Evolutionary conservation across 2,888 invertebrate species (phyloP).

Genomic region (Volucella inflata): DNA sequence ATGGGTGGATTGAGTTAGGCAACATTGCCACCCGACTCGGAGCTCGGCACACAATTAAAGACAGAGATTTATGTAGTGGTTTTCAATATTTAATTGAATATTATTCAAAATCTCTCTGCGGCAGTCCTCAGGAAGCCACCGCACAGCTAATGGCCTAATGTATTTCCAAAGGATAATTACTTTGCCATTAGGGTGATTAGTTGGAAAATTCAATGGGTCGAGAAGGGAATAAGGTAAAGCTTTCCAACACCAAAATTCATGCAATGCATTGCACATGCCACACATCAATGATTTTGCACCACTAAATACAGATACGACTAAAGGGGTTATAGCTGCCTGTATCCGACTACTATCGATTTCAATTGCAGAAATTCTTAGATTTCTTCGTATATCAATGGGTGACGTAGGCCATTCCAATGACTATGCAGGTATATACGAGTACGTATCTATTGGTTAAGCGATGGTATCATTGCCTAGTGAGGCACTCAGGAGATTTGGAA

Average conservation of each 20-base stretch:
- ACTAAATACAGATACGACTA: neutral
- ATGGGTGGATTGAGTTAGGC: neutral
- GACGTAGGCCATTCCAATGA: neutral
- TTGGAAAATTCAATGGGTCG: slow-evolving; percentile 78
- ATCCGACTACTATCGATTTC: slow-evolving; percentile 19
- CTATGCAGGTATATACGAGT: neutral
- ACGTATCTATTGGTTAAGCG: neutral
- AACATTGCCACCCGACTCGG: slow-evolving; percentile 25
- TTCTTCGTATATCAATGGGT: slow-evolving; percentile 14
- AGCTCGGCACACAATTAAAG: slow-evolving; percentile 78
- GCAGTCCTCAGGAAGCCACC: slow-evolving; percentile 81
- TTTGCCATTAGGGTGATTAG: slow-evolving; percentile 83
- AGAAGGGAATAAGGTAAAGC: neutral
- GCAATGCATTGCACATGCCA: neutral
- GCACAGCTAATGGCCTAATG: slow-evolving; percentile 82
- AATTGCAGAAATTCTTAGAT: slow-evolving; percentile 37
- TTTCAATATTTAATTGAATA: slow-evolving; percentile 82
- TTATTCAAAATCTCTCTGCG: slow-evolving; percentile 80
- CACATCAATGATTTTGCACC: neutral
- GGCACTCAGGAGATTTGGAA: neutral
- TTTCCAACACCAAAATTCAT: slow-evolving; percentile 1
- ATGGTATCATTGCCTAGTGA: slow-evolving; percentile 1
- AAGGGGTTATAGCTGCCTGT: neutral
- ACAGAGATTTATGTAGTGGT: slow-evolving; percentile 82
- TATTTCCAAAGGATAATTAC: slow-evolving; percentile 81